Conservation (phyloP, 2,113 vertebrate species). For the Eolophus roseicapilla region DNA sequence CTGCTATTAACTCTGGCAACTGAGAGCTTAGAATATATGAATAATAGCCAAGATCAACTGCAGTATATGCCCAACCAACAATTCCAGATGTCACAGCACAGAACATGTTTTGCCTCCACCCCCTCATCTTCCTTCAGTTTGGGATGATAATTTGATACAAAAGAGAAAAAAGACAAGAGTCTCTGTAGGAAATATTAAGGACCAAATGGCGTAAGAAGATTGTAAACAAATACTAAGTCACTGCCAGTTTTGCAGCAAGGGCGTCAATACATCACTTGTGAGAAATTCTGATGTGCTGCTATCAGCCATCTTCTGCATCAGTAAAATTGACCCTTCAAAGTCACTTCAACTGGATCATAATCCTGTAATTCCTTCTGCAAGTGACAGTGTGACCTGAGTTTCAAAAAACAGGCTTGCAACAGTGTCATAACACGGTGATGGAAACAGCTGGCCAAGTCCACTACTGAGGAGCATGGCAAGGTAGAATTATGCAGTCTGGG, state of each 20-base stretch:
- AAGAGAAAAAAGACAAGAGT: not conserved
- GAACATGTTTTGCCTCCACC: conserved; percentile 29
- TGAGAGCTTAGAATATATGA: not conserved
- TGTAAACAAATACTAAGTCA: not conserved
- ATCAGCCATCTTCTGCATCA: not conserved
- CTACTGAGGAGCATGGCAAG: not conserved
- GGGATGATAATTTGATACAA: not conserved
- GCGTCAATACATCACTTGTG: not conserved
- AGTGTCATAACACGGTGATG: not conserved
- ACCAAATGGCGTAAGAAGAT: not conserved
- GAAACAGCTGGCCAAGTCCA: not conserved
- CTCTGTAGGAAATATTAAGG: not conserved
- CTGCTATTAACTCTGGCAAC: conserved; percentile 2
- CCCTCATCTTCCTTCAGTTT: not conserved
- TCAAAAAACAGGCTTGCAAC: not conserved
- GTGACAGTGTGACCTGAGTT: not conserved
- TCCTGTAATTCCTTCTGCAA: not conserved
- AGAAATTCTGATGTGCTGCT: not conserved
- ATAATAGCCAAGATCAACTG: conserved; percentile 8
- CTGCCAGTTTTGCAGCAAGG: not conserved
- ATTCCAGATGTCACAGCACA: conserved; percentile 27
- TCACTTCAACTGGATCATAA: not conserved
- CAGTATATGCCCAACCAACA: conserved; percentile 13
- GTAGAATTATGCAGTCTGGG: not conserved
- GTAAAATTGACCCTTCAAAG: not conserved